Base-by-base conservation (phyloP, 2,888 invertebrate genomes). In the Drosophila mayaguana region DNA sequence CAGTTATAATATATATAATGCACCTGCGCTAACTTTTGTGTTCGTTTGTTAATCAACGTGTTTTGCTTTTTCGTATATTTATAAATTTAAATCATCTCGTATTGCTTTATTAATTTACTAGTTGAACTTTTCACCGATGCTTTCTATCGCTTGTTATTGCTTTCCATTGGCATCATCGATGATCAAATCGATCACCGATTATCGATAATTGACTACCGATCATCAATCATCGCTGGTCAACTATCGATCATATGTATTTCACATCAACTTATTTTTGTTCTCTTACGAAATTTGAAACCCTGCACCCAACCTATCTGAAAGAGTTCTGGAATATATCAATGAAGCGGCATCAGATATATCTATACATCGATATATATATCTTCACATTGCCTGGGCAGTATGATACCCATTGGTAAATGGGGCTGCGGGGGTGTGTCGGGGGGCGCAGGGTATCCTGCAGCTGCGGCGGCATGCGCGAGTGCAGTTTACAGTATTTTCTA, bases 101-200 rank as follows among this genome's bases (percentile, higher is more conserved):
- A 78, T 76, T 76, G 78, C 76, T 77, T 76, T 12, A 62, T 73
- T 71, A 34, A 63, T 78, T 74, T 61, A 69, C 69, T 66, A 69
- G 75, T 77, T 77, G 66, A 78, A 75, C 69, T 54, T 68, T 69
- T 74, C 54, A 78, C 75, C 79, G 79, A 78, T 57, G 59, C 70
- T 69, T 55, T 43, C 50, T 50, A 72, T 63, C 63, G 72, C 51
- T 61, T 64, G 4, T 57, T 70, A 78, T 78, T 79, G 79, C 75
- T 78, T 79, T 67, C 63, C 79, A 78, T 77, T 78, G 75, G 63
- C 79, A 62, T 74, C 34, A 28, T 68, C 53, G 1, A 53, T 22
- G 36, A 53, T 16, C 51, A 4, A 14, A n/a, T 54, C 54, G 36
- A 38, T 38, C 40, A 40, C 28, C 40, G 2, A 25, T 3, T 34